Conservation (phyloP, 2,113 vertebrate species). For the Festucalex cinctus region DNA sequence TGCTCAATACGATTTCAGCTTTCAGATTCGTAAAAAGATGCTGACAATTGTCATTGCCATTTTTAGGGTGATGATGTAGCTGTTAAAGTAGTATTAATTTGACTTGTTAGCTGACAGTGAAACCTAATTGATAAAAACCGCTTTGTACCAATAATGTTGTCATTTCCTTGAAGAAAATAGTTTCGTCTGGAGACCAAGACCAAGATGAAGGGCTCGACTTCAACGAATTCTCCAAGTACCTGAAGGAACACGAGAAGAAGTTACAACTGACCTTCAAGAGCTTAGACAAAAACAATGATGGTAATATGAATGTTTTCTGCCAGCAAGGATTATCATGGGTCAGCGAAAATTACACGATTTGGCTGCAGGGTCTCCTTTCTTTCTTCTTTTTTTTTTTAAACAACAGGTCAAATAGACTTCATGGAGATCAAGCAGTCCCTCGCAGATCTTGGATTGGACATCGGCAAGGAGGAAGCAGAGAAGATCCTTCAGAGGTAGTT, state of each 20-base stretch:
- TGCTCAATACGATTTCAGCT: too few relatives aligned
- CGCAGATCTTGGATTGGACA: constrained; percentile 80
- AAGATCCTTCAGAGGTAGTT: constrained; percentile 87
- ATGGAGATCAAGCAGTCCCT: constrained; percentile 88
- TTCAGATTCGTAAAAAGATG: too few relatives aligned
- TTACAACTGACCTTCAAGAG: constrained; percentile 90
- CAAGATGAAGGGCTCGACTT: constrained; percentile 85
- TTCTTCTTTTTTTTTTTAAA: constrained; percentile 24
- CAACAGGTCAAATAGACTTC: constrained; percentile 83
- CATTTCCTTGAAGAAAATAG: constrained; percentile 80
- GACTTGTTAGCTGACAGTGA: neutral
- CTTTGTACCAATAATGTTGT: constrained; percentile 2
- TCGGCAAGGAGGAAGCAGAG: constrained; percentile 82
- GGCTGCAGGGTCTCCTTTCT: neutral
- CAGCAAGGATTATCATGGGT: neutral
- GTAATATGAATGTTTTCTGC: constrained; percentile 48
- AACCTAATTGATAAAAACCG: neutral
- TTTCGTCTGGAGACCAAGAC: constrained; percentile 82
- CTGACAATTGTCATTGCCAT: too few relatives aligned
- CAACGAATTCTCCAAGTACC: constrained; percentile 85
- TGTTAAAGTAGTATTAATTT: neutral
- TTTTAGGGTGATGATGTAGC: neutral
- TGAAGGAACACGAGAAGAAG: constrained; percentile 93
- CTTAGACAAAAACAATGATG: constrained; percentile 92
- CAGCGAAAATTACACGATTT: neutral